A percentile compares a stretch with the other conserved stretches of the same genome.
These are phyloP conservation scores for Odontamblyopus lacepedii DNA, from an alignment of 2,797 vertebrate genomes.

Conservation along the genomic window DNA sequence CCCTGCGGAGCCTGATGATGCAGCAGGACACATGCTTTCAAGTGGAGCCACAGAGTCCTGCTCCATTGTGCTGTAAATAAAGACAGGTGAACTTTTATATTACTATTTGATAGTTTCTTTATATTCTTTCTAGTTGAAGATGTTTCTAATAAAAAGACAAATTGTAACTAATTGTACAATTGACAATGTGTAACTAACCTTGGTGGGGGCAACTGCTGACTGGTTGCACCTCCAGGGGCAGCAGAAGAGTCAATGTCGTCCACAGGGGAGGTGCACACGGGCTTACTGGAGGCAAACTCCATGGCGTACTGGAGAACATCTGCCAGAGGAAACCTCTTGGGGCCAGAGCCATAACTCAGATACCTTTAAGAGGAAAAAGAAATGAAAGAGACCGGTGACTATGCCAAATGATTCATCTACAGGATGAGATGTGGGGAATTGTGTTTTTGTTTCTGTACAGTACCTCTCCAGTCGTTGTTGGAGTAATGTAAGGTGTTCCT, in stretches of 20 bases:
- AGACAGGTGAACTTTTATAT: background rate
- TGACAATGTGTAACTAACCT: constrained; percentile 72
- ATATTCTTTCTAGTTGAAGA: background rate
- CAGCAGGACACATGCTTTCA: constrained; percentile 67
- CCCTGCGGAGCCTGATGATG: constrained; percentile 36
- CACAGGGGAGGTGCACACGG: constrained; percentile 93
- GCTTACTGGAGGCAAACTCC: constrained; percentile 98
- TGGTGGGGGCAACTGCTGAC: constrained; percentile 76
- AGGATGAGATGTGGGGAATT: constrained; percentile 11
- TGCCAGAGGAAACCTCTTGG: constrained; percentile 97
- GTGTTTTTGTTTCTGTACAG: background rate
- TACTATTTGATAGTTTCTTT: background rate
- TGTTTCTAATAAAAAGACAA: background rate
- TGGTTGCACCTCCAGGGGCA: constrained; percentile 81
- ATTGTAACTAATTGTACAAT: no score
- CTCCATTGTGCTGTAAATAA: constrained; percentile 82
- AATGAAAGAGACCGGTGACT: constrained; percentile 1
- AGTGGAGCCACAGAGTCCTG: constrained; percentile 71
- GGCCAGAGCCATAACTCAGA: constrained; percentile 97
- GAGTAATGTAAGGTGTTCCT: constrained; percentile 94
- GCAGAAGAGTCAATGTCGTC: constrained; percentile 90
- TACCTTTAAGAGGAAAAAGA: constrained; percentile 81
- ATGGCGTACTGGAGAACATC: constrained; percentile 98
- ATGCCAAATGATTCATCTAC: background rate
- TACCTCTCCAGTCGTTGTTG: constrained; percentile 98